Percentiles rank a stretch among this genome's conserved stretches.
Evolutionary conservation across 2,888 invertebrate genomes (phyloP).

Genomic region (Erebia epiphron): DNA sequence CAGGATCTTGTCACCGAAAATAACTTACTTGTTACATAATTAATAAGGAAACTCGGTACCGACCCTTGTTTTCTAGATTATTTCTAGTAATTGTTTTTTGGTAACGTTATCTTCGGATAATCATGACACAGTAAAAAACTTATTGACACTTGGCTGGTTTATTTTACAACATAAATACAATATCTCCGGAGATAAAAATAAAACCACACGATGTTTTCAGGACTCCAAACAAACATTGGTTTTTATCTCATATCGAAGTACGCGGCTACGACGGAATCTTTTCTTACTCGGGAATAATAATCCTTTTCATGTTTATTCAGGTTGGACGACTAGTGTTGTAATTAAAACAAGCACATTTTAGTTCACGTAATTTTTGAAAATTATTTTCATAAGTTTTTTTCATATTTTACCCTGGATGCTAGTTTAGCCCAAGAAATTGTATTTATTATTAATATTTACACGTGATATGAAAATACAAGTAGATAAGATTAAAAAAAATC

Average conservation of each 20-base stretch:
- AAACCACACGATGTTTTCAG: slow-evolving; percentile 3
- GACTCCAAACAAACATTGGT: background rate
- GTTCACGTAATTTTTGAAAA: background rate
- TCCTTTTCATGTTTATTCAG: slow-evolving; percentile 1
- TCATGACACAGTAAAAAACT: slow-evolving; percentile 11
- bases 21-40: background rate
- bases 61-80: background rate
- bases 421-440: background rate
- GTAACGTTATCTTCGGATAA: slow-evolving; percentile 1
- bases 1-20: background rate
- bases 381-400: background rate
- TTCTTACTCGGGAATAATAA: slow-evolving; percentile 1
- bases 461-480: no score
- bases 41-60: slow-evolving; percentile 8
- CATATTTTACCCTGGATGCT: no score
- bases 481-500: no score
- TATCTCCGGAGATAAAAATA: background rate
- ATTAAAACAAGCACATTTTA: no score
- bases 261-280: background rate
- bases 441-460: background rate
- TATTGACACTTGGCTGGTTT: slow-evolving; percentile 1
- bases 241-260: background rate
- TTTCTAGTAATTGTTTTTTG: background rate
- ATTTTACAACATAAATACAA: slow-evolving; percentile 12
- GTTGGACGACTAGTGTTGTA: background rate